Percentiles rank a stretch among this genome's conserved stretches.
phyloP scores from a whole-genome alignment of 2,113 vertebrate genomes.

The Pithys albifrons region DNA sequence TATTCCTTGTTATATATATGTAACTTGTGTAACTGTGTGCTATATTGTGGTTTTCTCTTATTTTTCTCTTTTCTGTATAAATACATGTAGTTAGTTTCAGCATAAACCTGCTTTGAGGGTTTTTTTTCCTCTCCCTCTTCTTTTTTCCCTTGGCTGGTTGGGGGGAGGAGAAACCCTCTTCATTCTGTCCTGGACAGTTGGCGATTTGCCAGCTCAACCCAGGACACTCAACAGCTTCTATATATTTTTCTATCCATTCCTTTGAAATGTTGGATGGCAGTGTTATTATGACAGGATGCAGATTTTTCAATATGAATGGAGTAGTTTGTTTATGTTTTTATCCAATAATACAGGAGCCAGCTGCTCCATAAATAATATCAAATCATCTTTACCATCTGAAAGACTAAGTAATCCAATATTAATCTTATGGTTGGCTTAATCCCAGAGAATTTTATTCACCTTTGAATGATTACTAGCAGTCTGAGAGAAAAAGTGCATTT shows the following conservation, averaged over 20 bases:
- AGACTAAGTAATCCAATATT: not conserved
- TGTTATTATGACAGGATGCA: not conserved
- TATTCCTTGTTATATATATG: no score
- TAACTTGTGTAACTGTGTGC: no score
- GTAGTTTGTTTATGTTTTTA: slow-evolving; percentile 21
- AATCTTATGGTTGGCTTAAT: not conserved
- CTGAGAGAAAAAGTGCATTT: not conserved
- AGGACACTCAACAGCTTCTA: no score
- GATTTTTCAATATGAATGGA: slow-evolving; percentile 5
- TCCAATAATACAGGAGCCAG: slow-evolving; percentile 2
- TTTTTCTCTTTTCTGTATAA: no score
- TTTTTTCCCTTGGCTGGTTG: no score
- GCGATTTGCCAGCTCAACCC: no score
- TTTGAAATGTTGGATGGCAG: not conserved
- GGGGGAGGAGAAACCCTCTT: no score
- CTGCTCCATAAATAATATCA: slow-evolving; percentile 37
- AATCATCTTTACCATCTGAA: slow-evolving; percentile 7
- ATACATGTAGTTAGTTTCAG: no score
- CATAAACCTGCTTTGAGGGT: no score
- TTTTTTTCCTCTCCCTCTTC: no score
- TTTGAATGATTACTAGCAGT: not conserved
- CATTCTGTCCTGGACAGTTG: no score
- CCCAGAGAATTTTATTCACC: not conserved
- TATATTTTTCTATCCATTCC: slow-evolving; percentile 21
- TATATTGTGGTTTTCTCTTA: no score